Percentiles rank a stretch among this genome's conserved stretches.
phyloP scores from a whole-genome alignment of 2,113 vertebrate genomes.

The Podiceps cristatus region DNA sequence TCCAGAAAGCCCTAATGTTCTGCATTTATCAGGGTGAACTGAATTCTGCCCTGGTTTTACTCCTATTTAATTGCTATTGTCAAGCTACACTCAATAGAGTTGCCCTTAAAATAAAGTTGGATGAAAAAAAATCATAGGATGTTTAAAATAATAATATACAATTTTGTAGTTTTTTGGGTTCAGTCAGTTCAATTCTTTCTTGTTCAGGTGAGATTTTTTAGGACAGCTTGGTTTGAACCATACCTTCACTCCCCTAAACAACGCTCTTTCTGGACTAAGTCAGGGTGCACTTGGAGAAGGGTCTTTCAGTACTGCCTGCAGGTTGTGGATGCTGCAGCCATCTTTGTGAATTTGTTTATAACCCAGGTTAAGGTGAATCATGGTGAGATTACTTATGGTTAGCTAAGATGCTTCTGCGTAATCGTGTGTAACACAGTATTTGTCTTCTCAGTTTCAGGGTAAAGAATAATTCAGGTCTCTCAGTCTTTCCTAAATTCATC shows the following conservation, averaged over 20 bases:
- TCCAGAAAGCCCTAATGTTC: neutral
- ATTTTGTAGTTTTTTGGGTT: neutral
- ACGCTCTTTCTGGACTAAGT: neutral
- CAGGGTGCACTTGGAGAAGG: neutral
- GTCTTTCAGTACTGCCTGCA: neutral
- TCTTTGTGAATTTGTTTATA: neutral
- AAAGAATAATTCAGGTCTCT: neutral
- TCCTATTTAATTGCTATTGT: neutral
- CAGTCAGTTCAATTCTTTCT: neutral
- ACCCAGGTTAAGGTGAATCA: neutral
- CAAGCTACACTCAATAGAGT: neutral
- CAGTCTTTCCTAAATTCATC: neutral
- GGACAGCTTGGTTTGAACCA: neutral
- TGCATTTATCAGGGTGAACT: neutral
- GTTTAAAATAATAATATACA: neutral
- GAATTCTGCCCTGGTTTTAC: neutral
- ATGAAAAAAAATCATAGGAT: neutral
- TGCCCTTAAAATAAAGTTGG: neutral
- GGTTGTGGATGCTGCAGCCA: neutral
- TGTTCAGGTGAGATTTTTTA: neutral
- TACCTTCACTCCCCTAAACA: neutral
- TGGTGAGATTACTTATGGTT: neutral
- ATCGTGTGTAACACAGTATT: neutral
- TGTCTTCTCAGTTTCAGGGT: neutral
- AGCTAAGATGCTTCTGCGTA: neutral